Conservation (phyloP, 2,797 vertebrate species). For the Acanthopagrus latus region DNA sequence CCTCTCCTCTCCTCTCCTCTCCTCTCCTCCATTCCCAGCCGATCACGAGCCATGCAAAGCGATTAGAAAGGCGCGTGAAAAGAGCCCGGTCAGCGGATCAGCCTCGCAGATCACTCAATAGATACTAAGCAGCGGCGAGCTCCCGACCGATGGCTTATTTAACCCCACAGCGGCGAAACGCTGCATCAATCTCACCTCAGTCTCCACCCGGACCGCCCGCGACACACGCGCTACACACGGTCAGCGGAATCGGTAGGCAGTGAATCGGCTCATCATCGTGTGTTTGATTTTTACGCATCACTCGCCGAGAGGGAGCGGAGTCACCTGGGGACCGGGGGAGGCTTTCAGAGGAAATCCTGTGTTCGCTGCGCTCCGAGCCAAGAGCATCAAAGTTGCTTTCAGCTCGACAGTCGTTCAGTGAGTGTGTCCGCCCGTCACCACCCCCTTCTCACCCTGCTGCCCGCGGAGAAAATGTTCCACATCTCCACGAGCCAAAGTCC, state of each 20-base stretch:
- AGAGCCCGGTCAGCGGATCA: slow-evolving; percentile 74
- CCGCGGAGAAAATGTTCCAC: slow-evolving; percentile 23
- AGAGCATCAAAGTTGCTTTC: slow-evolving; percentile 67
- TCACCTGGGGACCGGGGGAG: slow-evolving; percentile 21
- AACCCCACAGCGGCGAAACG: slow-evolving; percentile 65
- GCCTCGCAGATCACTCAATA: slow-evolving; percentile 66
- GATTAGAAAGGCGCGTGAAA: slow-evolving; percentile 58
- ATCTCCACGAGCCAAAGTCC: slow-evolving; percentile 42
- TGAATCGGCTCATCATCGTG: slow-evolving; percentile 16
- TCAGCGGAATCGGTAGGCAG: slow-evolving; percentile 13
- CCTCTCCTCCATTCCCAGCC: slow-evolving; percentile 48
- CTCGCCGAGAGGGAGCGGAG: slow-evolving; percentile 7
- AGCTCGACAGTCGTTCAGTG: slow-evolving; percentile 33
- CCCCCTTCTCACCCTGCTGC: slow-evolving; percentile 28
- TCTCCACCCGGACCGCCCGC: slow-evolving; percentile 13
- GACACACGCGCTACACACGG: slow-evolving; percentile 23
- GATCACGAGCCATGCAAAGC: slow-evolving; percentile 63
- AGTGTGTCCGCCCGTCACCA: slow-evolving; percentile 44
- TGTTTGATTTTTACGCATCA: slow-evolving; percentile 63
- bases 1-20: background rate
- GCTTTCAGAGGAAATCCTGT: slow-evolving; percentile 18
- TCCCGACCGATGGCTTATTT: slow-evolving; percentile 69
- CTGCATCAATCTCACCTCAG: slow-evolving; percentile 69
- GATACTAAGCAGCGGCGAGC: slow-evolving; percentile 50
- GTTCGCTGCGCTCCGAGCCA: slow-evolving; percentile 30